These are phyloP conservation scores for Hemiprocne comata DNA, from an alignment of 2,113 vertebrate genomes.

Conservation along the genomic window DNA sequence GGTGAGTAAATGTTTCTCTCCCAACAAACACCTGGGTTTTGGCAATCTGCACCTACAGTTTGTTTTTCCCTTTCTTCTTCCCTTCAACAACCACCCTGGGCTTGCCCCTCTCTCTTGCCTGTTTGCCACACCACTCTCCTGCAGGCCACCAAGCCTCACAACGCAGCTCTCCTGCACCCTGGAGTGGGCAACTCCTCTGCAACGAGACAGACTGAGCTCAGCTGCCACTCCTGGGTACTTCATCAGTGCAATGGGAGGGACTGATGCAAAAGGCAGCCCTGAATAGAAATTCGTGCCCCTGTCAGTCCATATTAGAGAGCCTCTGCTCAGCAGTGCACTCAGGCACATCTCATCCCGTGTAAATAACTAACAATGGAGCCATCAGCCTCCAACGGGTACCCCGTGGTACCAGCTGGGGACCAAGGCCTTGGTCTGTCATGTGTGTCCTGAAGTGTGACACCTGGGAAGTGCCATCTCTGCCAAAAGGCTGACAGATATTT, in stretches of 20 bases:
- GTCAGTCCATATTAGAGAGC: neutral
- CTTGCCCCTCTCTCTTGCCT: neutral
- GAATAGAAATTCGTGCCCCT: neutral
- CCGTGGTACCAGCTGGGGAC: neutral
- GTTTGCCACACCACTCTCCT: neutral
- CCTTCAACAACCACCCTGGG: neutral
- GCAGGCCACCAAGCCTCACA: neutral
- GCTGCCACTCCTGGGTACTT: neutral
- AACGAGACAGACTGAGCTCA: neutral
- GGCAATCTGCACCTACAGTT: neutral
- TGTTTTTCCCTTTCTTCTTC: neutral
- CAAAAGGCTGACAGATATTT: neutral
- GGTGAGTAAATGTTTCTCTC: neutral
- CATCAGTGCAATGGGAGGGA: neutral
- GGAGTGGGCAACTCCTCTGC: neutral
- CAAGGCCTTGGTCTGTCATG: neutral
- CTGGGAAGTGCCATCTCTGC: neutral
- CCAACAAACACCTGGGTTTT: neutral
- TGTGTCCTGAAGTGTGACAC: neutral
- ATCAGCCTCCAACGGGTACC: neutral
- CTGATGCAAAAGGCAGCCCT: neutral
- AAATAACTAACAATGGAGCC: neutral
- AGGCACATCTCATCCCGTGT: neutral
- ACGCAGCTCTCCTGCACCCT: neutral
- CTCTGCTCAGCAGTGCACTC: neutral